Evolutionary conservation across 2,888 invertebrate genomes (phyloP).

Genomic region (Cephonodes hylas): DNA sequence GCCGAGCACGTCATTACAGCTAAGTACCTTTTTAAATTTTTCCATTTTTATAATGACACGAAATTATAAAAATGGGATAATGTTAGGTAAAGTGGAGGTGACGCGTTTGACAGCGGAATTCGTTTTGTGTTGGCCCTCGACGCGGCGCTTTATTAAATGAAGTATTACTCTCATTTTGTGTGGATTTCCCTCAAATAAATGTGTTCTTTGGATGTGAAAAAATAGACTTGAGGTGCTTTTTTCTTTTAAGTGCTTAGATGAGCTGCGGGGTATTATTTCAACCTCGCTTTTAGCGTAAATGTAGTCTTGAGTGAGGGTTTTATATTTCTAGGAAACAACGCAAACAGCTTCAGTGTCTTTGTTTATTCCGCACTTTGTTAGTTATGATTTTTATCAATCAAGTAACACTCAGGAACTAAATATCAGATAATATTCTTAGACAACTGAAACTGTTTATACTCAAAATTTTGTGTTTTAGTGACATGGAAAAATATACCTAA

Average conservation of each 20-base stretch:
- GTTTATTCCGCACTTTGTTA: not conserved
- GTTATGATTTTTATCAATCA: not conserved
- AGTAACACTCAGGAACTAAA: too few species aligned
- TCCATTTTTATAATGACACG: conserved; percentile 5
- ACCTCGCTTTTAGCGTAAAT: not conserved
- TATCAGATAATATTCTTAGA: too few species aligned
- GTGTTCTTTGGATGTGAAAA: not conserved
- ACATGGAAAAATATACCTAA: too few species aligned
- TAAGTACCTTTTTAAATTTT: conserved; percentile 6
- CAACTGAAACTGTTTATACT: too few species aligned
- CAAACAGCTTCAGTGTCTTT: not conserved
- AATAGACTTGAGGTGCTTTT: not conserved
- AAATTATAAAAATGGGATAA: conserved; percentile 8
- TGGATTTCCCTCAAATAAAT: not conserved
- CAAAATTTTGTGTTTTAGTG: too few species aligned
- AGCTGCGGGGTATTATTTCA: not conserved
- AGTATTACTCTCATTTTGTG: conserved; percentile 5
- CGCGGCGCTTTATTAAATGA: not conserved
- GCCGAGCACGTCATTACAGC: conserved; percentile 11
- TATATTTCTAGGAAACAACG: not conserved
- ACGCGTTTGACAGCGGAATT: not conserved
- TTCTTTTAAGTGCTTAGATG: not conserved
- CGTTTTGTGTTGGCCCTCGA: not conserved
- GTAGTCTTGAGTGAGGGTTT: not conserved
- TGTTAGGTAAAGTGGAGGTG: not conserved